Evolutionary conservation across 2,888 invertebrate genomes (phyloP).

Genomic region (Miltochrista miniata): DNA sequence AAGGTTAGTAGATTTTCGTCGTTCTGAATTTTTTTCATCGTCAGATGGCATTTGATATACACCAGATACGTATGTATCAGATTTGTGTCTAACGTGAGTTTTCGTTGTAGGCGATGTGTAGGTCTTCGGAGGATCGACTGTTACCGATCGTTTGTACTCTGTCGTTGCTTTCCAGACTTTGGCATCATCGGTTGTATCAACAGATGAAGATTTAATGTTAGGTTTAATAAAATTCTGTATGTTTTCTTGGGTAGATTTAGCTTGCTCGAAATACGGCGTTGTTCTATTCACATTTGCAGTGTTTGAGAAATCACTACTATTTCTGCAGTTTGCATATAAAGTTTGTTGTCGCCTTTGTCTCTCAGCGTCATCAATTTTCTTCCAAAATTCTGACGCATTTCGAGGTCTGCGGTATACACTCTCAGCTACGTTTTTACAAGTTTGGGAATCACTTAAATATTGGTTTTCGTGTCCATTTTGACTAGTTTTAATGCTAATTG

Average conservation of each 20-base stretch:
- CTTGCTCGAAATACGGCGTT: slow-evolving; percentile 50
- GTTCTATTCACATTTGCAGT: slow-evolving; percentile 50
- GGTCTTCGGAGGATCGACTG: slow-evolving; percentile 63
- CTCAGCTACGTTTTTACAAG: slow-evolving; percentile 59
- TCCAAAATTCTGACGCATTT: slow-evolving; percentile 86
- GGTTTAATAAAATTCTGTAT: slow-evolving; percentile 62
- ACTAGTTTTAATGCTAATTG: slow-evolving; percentile 86
- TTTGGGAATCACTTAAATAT: slow-evolving; percentile 79
- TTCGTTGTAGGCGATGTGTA: slow-evolving; percentile 64
- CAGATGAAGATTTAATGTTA: slow-evolving; percentile 51
- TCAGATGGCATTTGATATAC: slow-evolving; percentile 72
- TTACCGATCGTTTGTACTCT: slow-evolving; percentile 72
- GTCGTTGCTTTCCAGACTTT: slow-evolving; percentile 79
- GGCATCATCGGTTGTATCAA: slow-evolving; percentile 68
- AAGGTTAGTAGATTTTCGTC: slow-evolving; percentile 89
- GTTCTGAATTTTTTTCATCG: slow-evolving; percentile 75
- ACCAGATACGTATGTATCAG: slow-evolving; percentile 68
- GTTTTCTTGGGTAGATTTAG: slow-evolving; percentile 50
- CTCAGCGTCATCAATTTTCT: slow-evolving; percentile 83
- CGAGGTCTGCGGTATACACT: slow-evolving; percentile 67
- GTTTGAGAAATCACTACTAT: slow-evolving; percentile 68
- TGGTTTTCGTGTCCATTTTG: slow-evolving; percentile 71
- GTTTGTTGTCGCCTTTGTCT: slow-evolving; percentile 65
- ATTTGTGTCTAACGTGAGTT: slow-evolving; percentile 75
- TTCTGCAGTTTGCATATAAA: slow-evolving; percentile 61